phyloP scores from a whole-genome alignment of 2,888 invertebrate species.

The Oeneis ivallda region DNA sequence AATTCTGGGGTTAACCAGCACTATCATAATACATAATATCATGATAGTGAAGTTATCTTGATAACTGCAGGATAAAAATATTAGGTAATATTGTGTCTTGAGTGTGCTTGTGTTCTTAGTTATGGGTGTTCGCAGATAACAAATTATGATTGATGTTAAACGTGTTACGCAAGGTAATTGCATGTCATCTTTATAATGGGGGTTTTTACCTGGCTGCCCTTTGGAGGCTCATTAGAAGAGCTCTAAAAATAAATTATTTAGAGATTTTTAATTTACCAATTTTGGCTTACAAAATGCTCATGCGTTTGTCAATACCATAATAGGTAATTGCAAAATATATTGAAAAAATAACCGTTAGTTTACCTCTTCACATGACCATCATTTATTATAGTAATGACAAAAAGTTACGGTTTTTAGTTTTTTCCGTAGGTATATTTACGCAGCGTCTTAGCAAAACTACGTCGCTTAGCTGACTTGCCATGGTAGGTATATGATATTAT shows the following conservation, averaged over 20 bases:
- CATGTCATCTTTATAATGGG: conserved; percentile 30
- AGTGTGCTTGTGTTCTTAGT: conserved; percentile 6
- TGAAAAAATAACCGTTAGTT: neutral
- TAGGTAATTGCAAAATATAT: neutral
- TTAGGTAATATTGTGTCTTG: neutral
- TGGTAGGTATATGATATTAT: no score
- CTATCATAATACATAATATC: no score
- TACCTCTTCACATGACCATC: no score
- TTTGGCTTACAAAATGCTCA: neutral
- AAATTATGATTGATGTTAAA: conserved; percentile 41
- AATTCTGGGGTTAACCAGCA: no score
- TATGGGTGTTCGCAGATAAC: conserved; percentile 40
- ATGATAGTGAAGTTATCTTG: neutral
- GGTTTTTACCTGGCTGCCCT: conserved; percentile 18
- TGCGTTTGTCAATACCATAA: neutral
- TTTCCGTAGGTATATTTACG: no score
- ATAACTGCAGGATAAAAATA: neutral
- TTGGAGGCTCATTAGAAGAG: conserved; percentile 11
- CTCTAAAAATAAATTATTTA: conserved; percentile 13
- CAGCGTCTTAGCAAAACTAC: no score
- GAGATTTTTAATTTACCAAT: conserved; percentile 8
- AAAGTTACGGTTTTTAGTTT: no score
- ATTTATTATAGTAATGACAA: no score
- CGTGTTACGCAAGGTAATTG: conserved; percentile 27
- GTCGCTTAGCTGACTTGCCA: no score